phyloP scores from a whole-genome alignment of 2,797 vertebrate genomes.

The Rachycentron canadum region DNA sequence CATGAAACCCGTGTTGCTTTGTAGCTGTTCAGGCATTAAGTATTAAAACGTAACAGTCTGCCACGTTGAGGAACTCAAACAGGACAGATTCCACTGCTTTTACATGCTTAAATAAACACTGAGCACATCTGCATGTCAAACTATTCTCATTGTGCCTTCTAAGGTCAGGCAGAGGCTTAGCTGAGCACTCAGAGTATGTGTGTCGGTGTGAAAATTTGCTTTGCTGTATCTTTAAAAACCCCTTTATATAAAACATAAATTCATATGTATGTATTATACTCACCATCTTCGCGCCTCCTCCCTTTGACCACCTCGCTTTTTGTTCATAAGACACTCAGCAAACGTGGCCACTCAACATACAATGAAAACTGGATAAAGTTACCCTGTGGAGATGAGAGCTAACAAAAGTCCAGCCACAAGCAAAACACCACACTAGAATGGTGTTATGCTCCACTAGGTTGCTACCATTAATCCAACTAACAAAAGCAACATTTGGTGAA shows the following conservation, averaged over 20 bases:
- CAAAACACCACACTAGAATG: too few species aligned
- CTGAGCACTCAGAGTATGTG: not conserved
- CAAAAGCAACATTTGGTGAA: too few species aligned
- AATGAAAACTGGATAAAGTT: too few species aligned
- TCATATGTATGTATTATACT: too few species aligned
- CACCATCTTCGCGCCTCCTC: too few species aligned
- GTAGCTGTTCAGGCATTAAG: conserved; percentile 21
- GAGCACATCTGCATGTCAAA: conserved; percentile 19
- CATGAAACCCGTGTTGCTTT: conserved; percentile 1
- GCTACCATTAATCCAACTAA: too few species aligned
- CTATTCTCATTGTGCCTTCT: not conserved
- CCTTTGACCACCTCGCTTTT: too few species aligned
- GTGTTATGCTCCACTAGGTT: too few species aligned
- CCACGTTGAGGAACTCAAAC: conserved; percentile 4
- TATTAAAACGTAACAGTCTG: conserved; percentile 4
- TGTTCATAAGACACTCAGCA: too few species aligned
- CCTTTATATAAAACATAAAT: not conserved
- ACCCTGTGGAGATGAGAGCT: too few species aligned
- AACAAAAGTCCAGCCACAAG: too few species aligned
- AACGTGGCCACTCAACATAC: too few species aligned
- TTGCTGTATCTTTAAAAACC: not conserved
- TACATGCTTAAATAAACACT: not conserved
- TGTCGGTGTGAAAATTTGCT: not conserved
- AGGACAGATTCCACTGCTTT: not conserved
- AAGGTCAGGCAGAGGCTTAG: not conserved